phyloP scores from a whole-genome alignment of 2,113 vertebrate species.

The Aepyceros melampus region DNA sequence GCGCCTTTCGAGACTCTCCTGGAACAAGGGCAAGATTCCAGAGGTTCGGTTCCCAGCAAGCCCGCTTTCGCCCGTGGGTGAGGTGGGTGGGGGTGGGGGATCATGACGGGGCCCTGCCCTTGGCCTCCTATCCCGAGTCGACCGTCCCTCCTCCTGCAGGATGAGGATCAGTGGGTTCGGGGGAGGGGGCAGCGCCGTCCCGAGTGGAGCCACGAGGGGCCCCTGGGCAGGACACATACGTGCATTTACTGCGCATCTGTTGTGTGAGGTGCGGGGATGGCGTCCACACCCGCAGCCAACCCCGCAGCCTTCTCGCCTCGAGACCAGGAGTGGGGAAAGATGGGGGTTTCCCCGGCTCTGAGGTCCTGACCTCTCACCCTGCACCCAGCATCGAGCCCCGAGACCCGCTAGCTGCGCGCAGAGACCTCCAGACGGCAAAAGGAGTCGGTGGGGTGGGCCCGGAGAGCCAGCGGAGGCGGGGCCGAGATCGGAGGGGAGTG shows the following conservation, averaged over 20 bases:
- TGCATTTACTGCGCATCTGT: neutral
- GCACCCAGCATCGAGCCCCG: neutral
- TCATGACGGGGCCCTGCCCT: neutral
- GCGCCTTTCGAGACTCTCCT: neutral
- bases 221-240: neutral
- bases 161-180: neutral
- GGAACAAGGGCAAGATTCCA: neutral
- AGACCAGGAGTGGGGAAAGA: neutral
- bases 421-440: neutral
- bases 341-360: neutral
- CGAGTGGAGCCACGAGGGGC: neutral
- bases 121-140: neutral
- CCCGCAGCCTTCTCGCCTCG: neutral
- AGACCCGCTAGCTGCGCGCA: rapidly evolving
- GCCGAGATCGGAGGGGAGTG: neutral
- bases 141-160: neutral
- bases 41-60: neutral
- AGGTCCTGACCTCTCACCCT: neutral
- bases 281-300: neutral
- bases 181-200: neutral
- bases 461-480: neutral
- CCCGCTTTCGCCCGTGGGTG: neutral
- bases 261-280: neutral
- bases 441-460: neutral
- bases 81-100: neutral